These are phyloP conservation scores for Stegophylla sp. DNA, from an alignment of 2,888 invertebrate genomes.

Conservation along the genomic window DNA sequence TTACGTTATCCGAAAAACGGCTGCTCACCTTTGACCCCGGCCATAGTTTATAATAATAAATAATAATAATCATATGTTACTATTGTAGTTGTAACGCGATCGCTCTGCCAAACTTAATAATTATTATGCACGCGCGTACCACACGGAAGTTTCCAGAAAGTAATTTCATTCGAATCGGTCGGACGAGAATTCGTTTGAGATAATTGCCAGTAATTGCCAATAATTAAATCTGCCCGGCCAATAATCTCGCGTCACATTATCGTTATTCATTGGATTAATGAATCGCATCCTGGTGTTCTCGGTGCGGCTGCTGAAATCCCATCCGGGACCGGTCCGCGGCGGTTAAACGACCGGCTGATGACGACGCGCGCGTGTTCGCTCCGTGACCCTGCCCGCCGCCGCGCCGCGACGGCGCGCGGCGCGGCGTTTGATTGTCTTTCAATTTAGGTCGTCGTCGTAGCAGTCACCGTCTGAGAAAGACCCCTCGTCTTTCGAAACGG, in stretches of 20 bases:
- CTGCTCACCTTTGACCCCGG: slow-evolving; percentile 45
- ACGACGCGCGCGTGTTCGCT: not conserved
- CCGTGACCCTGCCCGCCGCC: slow-evolving; percentile 18
- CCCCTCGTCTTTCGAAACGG: slow-evolving; percentile 13
- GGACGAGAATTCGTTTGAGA: not conserved
- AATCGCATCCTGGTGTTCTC: slow-evolving; percentile 44
- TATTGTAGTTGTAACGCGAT: not conserved
- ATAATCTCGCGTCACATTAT: not conserved
- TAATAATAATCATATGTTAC: not conserved
- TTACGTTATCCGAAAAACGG: slow-evolving; percentile 12
- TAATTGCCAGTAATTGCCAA: slow-evolving; percentile 20
- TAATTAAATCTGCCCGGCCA: slow-evolving; percentile 26
- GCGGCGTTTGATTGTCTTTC: slow-evolving; percentile 45
- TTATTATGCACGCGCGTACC: not conserved
- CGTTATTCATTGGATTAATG: slow-evolving; percentile 28
- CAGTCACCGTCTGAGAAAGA: slow-evolving; percentile 26
- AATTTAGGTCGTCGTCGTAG: slow-evolving; percentile 32
- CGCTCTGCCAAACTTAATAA: slow-evolving; percentile 1
- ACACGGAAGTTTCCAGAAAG: slow-evolving; percentile 18
- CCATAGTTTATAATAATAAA: too few species aligned
- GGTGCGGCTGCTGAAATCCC: slow-evolving; percentile 5
- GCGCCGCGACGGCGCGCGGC: not conserved
- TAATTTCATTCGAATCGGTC: not conserved
- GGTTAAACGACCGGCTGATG: too few species aligned
- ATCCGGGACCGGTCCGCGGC: not conserved